Evolutionary conservation across 1,140 invertebrate genomes (phyloP), one percentile per base, ranked within the genome.

Genomic region (Sarcophaga bullata): DNA sequence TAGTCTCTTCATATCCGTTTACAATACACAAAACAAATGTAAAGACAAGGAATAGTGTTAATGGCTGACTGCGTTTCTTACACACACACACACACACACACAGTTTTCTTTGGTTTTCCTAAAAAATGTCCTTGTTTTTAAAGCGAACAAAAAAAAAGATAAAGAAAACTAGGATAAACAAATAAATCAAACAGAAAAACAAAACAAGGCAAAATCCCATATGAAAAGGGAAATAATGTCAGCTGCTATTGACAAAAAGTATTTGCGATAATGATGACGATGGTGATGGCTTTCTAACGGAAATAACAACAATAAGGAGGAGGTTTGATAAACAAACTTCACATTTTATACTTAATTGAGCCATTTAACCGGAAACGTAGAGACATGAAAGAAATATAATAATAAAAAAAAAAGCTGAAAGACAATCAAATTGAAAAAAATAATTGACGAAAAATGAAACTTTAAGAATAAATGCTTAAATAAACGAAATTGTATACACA

Each of bases 281-380:
- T 37, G 54, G 6, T 62, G 58, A 62, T 62, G 54, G 6, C n/a
- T 19, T 19, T 68, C 15, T 19, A 19, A 4, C n/a, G 62, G 62
- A 68, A 68, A 68, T 19, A 37, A 37, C 25, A 37, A 37, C 25
- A 68, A 68, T 6, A 68, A 68, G 62, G 8, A n/a, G n/a, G n/a
- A n/a, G 62, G 62, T n/a, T 19, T 68, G 17, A 68, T 68, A 68
- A 68, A 68, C 62, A 68, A 68, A 68, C 7, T 68, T 19, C 62
- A 19, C 19, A 68, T 19, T 68, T 19, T 17, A 68, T 68, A 68
- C 17, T 17, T 68, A 68, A 68, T 68, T 68, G 62, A 68, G 62
- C 17, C 62, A 68, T n/a, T 68, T 68, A 68, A 68, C n/a, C 62
- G 62, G 62, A 68, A 68, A 68, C 62, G 62, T n/a, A 68, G 7